phyloP scores from a whole-genome alignment of 1,140 invertebrate species.

The Coenobita brevimanus region DNA sequence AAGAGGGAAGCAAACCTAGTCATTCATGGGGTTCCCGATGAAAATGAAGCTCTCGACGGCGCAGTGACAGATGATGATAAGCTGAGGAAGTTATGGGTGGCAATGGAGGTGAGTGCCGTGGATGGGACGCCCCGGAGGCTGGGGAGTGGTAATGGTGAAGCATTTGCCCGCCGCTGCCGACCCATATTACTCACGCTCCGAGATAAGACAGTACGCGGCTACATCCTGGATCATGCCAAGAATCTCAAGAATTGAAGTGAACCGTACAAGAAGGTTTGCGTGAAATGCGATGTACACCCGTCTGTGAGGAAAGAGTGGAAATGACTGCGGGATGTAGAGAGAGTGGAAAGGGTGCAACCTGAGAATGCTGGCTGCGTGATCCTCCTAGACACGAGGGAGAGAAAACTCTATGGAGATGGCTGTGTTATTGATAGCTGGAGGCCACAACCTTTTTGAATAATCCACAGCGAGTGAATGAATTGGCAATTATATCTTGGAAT shows the following conservation, averaged over 20 bases:
- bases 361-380: slow-evolving; percentile 27
- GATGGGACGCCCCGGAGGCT: slow-evolving; percentile 4
- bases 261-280: slow-evolving; percentile 4
- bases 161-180: slow-evolving; percentile 6
- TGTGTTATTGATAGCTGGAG: too few relatives aligned
- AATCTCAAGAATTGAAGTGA: background rate
- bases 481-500: slow-evolving; percentile 14
- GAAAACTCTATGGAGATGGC: too few relatives aligned
- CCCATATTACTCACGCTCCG: background rate
- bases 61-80: background rate
- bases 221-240: background rate
- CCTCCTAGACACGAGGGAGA: background rate
- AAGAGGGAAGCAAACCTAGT: slow-evolving; percentile 6
- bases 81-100: background rate
- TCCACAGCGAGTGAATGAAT: background rate
- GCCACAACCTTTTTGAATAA: slow-evolving; percentile 1
- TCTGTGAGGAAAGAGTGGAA: slow-evolving; percentile 23
- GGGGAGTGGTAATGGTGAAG: background rate
- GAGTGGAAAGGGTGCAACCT: background rate
- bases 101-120: background rate
- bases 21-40: too few relatives aligned
- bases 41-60: background rate
- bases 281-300: slow-evolving; percentile 7
- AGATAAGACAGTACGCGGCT: background rate
- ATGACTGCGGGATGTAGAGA: background rate